phyloP scores from a whole-genome alignment of 2,797 vertebrate species.

The Takifugu rubripes region DNA sequence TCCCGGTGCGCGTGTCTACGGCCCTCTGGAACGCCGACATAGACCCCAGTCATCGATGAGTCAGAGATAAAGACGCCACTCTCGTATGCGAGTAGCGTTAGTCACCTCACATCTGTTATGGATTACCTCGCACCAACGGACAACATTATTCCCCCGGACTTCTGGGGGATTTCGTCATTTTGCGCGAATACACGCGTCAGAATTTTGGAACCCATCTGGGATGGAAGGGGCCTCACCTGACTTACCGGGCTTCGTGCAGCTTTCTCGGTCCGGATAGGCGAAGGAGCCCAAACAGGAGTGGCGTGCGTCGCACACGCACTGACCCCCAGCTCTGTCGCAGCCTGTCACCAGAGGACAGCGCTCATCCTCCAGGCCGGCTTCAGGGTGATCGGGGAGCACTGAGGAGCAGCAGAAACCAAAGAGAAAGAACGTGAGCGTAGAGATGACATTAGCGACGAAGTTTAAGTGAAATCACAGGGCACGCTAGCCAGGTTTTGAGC shows the following conservation, averaged over 20 bases:
- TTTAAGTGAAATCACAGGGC: neutral
- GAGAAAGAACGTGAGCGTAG: neutral
- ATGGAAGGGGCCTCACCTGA: conserved; percentile 62
- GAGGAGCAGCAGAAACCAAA: conserved; percentile 7
- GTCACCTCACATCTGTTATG: conserved; percentile 67
- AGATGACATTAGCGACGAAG: neutral
- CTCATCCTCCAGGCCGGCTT: conserved; percentile 71
- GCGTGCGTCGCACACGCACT: conserved; percentile 74
- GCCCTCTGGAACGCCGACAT: conserved; percentile 61
- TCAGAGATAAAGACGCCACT: conserved; percentile 56
- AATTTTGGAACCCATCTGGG: conserved; percentile 7
- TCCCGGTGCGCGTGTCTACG: conserved; percentile 65
- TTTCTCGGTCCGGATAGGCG: conserved; percentile 69
- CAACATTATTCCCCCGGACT: conserved; percentile 35
- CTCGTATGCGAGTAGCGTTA: conserved; percentile 58
- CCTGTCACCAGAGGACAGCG: conserved; percentile 76
- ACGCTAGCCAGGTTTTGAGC: conserved; percentile 11
- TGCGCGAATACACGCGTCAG: neutral
- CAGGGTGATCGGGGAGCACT: conserved; percentile 64
- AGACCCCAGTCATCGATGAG: conserved; percentile 50
- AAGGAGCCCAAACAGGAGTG: conserved; percentile 75
- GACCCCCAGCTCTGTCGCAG: conserved; percentile 67
- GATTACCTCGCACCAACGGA: conserved; percentile 59
- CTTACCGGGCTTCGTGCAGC: conserved; percentile 64
- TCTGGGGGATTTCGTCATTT: neutral